Evolutionary conservation across 2,888 invertebrate genomes (phyloP), one percentile per base, ranked within the genome.

Genomic region (Polydrusus cervinus): DNA sequence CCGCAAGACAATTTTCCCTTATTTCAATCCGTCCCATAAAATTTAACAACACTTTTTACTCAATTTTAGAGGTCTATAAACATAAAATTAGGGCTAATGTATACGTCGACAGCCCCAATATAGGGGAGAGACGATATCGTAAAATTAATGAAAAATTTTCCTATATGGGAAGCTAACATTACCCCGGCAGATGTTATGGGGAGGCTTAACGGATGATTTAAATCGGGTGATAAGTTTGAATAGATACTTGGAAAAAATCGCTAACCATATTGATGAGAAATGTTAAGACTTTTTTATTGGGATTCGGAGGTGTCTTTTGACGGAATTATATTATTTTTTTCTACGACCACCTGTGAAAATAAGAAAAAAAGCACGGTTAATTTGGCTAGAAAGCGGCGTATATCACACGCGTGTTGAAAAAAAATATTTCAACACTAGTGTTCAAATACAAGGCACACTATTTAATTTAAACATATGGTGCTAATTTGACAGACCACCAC

Each of bases 141-240:
- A 70, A 70, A 70, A 70, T 70, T 70, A 61, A 70, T 61, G 53
- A 87, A 83, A 60, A 87, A 84, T 72, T 88, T 88, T 55, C 84
- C 92, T n/a, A 85, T 88, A 0, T 76, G 93, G 0, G 93, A 93
- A 3, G 91, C 90, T n/a, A 90, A 90, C 38, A 88, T 89, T 20
- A 89, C 90, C 0, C 81, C 93, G 13, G 89, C 90, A 0, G 88
- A 89, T 64, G 83, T 90, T 3, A 89, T 91, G 86, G 86, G 89
- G 0, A 78, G 90, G 10, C 90, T 91, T 69, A 82, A 86, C 45
- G 80, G 82, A 20, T 76, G 38, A 60, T 38, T 57, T 60, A 60
- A 18, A 16, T 10, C 34, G n/a, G 14, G 25, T 11, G 16, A 38
- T 14, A 14, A 57, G 38, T 38, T 18, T 16, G 14, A 60, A 18